Evolutionary conservation across 2,113 vertebrate species (phyloP).

Genomic region (Sarotherodon lohbergeri): DNA sequence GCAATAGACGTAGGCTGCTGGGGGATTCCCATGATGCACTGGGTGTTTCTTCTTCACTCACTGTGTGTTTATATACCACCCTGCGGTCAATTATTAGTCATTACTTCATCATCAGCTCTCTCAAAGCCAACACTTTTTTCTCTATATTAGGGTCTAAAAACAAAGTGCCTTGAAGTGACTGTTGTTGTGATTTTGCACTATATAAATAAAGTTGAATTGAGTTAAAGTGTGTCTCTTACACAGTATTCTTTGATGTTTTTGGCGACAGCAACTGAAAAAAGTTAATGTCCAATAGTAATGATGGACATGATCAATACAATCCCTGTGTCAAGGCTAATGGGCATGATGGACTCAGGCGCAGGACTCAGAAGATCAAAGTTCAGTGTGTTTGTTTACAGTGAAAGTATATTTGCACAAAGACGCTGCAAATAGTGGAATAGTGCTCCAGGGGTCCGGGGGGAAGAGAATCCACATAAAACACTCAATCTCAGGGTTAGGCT

Average conservation of each 20-base stretch:
- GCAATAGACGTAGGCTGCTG: accelerated
- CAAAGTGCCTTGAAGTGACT: accelerated
- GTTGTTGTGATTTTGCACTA: neutral
- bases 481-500: neutral
- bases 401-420: neutral
- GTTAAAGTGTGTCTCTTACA: neutral
- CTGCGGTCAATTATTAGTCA: too few relatives aligned
- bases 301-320: neutral
- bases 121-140: neutral
- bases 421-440: neutral
- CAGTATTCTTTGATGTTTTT: neutral
- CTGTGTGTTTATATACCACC: neutral
- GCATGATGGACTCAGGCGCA: too few relatives aligned
- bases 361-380: neutral
- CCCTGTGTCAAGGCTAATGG: neutral
- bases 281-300: neutral
- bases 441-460: neutral
- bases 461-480: neutral
- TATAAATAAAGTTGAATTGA: neutral
- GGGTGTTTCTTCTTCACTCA: too few relatives aligned
- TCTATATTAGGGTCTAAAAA: neutral
- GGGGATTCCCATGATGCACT: too few relatives aligned
- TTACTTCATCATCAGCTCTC: neutral
- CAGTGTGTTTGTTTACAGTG: neutral
- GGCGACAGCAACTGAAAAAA: neutral